These are phyloP conservation scores for Monochamus saltuarius DNA, from an alignment of 1,140 invertebrate genomes.

Conservation along the genomic window DNA sequence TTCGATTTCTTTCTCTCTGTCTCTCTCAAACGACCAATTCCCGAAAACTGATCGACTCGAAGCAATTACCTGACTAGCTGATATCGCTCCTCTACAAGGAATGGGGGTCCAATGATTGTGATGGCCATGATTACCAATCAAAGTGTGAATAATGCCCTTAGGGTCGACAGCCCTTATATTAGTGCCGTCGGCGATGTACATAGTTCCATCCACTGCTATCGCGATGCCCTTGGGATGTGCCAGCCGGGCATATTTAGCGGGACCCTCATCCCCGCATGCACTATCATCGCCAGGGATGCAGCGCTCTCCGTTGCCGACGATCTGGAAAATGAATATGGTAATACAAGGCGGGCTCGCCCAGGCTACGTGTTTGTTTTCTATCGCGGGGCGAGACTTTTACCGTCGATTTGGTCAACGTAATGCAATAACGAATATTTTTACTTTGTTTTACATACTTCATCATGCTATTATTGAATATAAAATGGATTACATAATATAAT, in stretches of 20 bases:
- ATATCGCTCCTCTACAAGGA: slow-evolving; percentile 78
- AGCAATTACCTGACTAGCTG: slow-evolving; percentile 61
- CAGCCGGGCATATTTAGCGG: slow-evolving; percentile 84
- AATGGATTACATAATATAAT: too few relatives aligned
- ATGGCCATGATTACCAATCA: slow-evolving; percentile 90
- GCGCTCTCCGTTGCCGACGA: slow-evolving; percentile 93
- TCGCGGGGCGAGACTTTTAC: background rate
- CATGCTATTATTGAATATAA: too few relatives aligned
- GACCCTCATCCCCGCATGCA: slow-evolving; percentile 91
- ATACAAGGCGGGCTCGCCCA: background rate
- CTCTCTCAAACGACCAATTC: too few relatives aligned
- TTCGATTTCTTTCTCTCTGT: too few relatives aligned
- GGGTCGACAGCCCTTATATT: slow-evolving; percentile 90
- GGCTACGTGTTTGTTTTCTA: background rate
- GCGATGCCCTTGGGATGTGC: slow-evolving; percentile 96
- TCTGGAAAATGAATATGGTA: slow-evolving; percentile 43
- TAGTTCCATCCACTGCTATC: slow-evolving; percentile 85
- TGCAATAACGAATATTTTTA: too few relatives aligned
- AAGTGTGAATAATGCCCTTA: slow-evolving; percentile 88
- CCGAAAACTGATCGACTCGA: too few relatives aligned
- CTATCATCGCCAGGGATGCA: slow-evolving; percentile 89
- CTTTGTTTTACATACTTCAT: too few relatives aligned
- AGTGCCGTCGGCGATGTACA: slow-evolving; percentile 93
- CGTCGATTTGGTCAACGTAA: background rate
- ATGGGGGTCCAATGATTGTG: slow-evolving; percentile 89